Evolutionary conservation across 2,888 invertebrate species (phyloP).

Genomic region (Pheosia tremula): DNA sequence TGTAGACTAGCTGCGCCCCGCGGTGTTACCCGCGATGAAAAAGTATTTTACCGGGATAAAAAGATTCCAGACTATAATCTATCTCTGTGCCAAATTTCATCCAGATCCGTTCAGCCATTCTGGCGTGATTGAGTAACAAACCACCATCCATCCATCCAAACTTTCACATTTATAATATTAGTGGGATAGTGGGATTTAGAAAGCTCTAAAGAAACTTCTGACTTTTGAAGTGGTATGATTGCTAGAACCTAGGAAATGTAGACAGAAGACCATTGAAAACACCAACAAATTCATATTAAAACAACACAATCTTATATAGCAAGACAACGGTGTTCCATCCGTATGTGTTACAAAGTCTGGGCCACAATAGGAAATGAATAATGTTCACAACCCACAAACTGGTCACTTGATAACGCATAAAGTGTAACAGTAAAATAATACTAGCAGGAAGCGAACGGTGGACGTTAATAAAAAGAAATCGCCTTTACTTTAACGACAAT

Average conservation of each 20-base stretch:
- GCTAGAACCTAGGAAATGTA: neutral
- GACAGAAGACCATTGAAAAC: neutral
- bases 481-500: slow-evolving; percentile 61
- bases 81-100: too few species aligned
- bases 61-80: too few species aligned
- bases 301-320: neutral
- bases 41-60: too few species aligned
- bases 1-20: too few species aligned
- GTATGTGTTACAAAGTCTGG: neutral
- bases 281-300: slow-evolving; percentile 1
- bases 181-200: neutral
- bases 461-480: slow-evolving; percentile 62
- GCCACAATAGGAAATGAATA: slow-evolving; percentile 25
- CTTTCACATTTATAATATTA: too few species aligned
- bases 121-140: too few species aligned
- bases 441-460: slow-evolving; percentile 54
- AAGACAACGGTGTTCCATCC: slow-evolving; percentile 5
- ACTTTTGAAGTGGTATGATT: neutral
- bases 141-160: too few species aligned
- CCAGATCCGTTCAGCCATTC: too few species aligned
- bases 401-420: slow-evolving; percentile 34
- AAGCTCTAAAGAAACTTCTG: neutral
- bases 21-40: too few species aligned
- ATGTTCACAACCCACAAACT: slow-evolving; percentile 29
- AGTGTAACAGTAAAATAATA: slow-evolving; percentile 41